phyloP scores from a whole-genome alignment of 2,113 vertebrate genomes.

The Malaclemys terrapin region DNA sequence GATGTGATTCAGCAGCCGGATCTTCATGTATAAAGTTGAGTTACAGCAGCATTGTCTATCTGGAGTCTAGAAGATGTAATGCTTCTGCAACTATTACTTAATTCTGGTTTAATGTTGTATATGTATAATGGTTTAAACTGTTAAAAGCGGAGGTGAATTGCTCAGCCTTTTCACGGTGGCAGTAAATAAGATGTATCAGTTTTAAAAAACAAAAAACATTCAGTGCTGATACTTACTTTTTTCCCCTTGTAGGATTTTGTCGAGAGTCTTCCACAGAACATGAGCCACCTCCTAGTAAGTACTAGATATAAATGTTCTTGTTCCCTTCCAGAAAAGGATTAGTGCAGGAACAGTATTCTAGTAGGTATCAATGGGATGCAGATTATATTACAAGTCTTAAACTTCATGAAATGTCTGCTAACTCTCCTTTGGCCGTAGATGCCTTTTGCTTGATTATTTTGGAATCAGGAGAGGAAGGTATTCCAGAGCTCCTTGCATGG shows the following conservation, averaged over 20 bases:
- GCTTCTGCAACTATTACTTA: background rate
- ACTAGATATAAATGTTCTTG: background rate
- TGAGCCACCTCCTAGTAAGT: slow-evolving; percentile 74
- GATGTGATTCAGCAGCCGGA: background rate
- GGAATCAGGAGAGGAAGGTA: background rate
- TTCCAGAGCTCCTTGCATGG: background rate
- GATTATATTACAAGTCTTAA: background rate
- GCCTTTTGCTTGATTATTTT: slow-evolving; percentile 2
- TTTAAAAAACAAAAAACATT: background rate
- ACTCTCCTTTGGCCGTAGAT: slow-evolving; percentile 10
- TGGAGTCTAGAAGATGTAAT: background rate
- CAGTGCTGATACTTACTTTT: background rate
- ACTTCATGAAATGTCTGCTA: background rate
- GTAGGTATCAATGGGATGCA: background rate
- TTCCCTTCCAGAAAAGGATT: background rate
- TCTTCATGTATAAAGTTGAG: background rate
- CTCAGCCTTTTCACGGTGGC: background rate
- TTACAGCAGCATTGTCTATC: background rate
- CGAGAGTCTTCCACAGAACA: slow-evolving; percentile 78
- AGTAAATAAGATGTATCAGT: background rate
- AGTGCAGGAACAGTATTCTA: background rate
- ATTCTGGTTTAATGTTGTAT: background rate
- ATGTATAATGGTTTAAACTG: accelerated
- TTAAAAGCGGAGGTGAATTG: background rate
- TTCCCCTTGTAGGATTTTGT: slow-evolving; percentile 82